Conservation (phyloP, 1,140 invertebrate species). For the Sinonovacula constricta region DNA sequence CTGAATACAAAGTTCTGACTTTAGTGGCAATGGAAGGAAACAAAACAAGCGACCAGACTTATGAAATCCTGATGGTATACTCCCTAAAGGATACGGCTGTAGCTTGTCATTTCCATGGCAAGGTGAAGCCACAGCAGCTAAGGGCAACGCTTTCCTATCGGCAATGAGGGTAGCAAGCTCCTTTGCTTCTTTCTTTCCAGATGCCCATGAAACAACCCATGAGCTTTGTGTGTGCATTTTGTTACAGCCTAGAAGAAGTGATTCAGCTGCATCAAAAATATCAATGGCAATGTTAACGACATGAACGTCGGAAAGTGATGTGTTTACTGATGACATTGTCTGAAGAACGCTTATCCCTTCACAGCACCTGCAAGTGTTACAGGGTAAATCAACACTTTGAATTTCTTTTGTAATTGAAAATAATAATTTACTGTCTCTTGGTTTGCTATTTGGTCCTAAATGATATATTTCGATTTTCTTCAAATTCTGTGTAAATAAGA, state of each 20-base stretch:
- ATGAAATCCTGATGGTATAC: constrained; percentile 4
- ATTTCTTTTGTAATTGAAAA: neutral
- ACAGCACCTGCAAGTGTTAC: neutral
- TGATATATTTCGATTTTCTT: constrained; percentile 67
- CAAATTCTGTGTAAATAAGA: constrained; percentile 75
- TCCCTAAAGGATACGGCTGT: neutral
- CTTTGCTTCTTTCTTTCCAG: constrained; percentile 3
- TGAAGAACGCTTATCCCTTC: neutral
- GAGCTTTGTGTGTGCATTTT: neutral
- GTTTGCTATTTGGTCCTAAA: constrained; percentile 43
- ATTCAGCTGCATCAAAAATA: neutral
- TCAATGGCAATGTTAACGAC: neutral
- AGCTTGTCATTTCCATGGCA: neutral
- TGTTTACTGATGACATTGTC: neutral
- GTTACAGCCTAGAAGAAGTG: neutral
- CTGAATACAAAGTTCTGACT: constrained; percentile 61
- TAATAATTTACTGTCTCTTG: constrained; percentile 2
- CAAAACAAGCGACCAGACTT: constrained; percentile 58
- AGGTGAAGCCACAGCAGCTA: constrained; percentile 30
- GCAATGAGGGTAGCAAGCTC: neutral
- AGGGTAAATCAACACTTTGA: neutral
- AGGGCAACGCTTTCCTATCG: constrained; percentile 25
- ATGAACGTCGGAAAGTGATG: constrained; percentile 1
- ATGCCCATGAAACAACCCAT: constrained; percentile 23
- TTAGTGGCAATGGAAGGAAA: constrained; percentile 64